Conservation (phyloP, 2,888 invertebrate species). For the Dryocosmus kuriphilus region DNA sequence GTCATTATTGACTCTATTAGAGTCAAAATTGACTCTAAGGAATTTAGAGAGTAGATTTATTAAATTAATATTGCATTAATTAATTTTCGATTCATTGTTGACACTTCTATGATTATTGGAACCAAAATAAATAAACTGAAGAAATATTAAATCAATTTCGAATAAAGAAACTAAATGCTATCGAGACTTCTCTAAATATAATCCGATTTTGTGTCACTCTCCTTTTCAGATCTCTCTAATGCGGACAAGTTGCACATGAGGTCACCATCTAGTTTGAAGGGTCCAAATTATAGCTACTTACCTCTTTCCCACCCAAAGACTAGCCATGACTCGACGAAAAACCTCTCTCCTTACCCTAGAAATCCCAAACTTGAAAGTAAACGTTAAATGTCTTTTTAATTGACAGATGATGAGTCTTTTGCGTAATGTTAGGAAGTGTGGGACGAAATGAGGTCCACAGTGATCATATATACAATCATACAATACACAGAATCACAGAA, state of each 20-base stretch:
- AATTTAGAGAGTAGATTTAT: no score
- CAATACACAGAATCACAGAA: background rate
- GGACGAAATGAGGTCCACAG: background rate
- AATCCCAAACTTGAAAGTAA: conserved; percentile 7
- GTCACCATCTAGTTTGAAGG: background rate
- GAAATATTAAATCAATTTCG: background rate
- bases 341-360: background rate
- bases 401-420: conserved; percentile 10
- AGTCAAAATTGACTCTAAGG: no score
- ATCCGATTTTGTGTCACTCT: background rate
- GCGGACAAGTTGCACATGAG: background rate
- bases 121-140: no score
- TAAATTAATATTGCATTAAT: no score
- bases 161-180: background rate
- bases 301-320: background rate
- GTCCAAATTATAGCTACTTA: background rate
- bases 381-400: background rate
- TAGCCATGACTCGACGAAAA: conserved; percentile 1
- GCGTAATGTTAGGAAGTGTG: conserved; percentile 5
- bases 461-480: background rate
- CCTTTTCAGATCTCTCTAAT: background rate
- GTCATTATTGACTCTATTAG: no score
- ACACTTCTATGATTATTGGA: no score
- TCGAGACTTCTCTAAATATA: background rate
- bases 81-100: no score